Evolutionary conservation across 2,888 invertebrate species (phyloP), one percentile per base, ranked within the genome.

Genomic region (Meloe dianella): DNA sequence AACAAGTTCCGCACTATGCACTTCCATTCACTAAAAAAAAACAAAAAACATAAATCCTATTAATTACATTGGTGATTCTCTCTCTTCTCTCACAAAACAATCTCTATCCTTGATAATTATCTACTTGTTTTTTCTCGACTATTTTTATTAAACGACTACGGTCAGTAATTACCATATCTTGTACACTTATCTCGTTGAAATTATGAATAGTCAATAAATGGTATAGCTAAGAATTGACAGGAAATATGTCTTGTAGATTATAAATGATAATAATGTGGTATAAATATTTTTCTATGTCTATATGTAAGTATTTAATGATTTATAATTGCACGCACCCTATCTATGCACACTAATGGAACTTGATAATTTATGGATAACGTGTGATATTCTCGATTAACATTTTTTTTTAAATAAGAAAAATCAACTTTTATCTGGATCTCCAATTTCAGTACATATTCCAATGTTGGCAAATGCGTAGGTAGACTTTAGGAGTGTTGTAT

Each of bases 231-330:
- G 58, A 68, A 65, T 66, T 64, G 69, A 69, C 69, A 69, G 66
- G 66, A 69, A 69, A 66, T 64, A 66, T 64, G 64, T 67, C 69
- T 62, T 67, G 69, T 69, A 66, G 72, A 72, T 71, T 66, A 47
- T 60, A 61, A 54, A 59, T 8, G 41, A 41, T 67, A 71, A 72
- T 72, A 72, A 72, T 61, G 6, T 41, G 17, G 10, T n/a, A 12
- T 61, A 67, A 65, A 67, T 67, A 65, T 62, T 71, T 69, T 70
- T 72, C n/a, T 64, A 62, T 51, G 63, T 66, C 66, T 60, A 64
- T 64, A 60, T 57, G 41, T 22, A 60, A 66, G 54, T 56, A 63
- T 63, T 66, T 63, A 66, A 66, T 63, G 66, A 67, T 67, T 64
- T 67, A 67, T 66, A 66, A 66, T 66, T 63, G 66, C 38, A 38